These are phyloP conservation scores for Macrosoma leucophasiata DNA, from an alignment of 2,888 invertebrate genomes.

Conservation along the genomic window DNA sequence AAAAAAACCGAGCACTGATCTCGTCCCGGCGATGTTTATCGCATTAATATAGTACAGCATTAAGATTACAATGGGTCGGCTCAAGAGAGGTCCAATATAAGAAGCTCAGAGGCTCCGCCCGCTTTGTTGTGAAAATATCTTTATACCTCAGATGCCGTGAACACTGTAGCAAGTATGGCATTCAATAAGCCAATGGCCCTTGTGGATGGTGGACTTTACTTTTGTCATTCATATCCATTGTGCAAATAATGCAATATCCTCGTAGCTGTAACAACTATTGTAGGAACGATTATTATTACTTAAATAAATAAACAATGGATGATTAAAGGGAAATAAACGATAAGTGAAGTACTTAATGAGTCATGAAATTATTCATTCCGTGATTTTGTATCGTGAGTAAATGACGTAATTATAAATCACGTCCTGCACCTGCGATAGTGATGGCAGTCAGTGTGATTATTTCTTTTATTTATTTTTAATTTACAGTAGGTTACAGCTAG, in stretches of 20 bases:
- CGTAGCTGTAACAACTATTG: slow-evolving; percentile 25
- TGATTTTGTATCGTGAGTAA: too few relatives aligned
- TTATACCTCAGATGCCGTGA: slow-evolving; percentile 64
- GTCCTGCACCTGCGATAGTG: too few relatives aligned
- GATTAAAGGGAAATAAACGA: too few relatives aligned
- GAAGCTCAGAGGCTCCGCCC: slow-evolving; percentile 59
- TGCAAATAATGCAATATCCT: slow-evolving; percentile 56
- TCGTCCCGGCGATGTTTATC: slow-evolving; percentile 68
- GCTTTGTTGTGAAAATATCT: slow-evolving; percentile 75
- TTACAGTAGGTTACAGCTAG: too few relatives aligned
- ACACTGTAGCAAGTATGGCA: slow-evolving; percentile 58
- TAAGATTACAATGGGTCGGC: slow-evolving; percentile 72
- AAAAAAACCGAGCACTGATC: slow-evolving; percentile 49
- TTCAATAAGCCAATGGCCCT: slow-evolving; percentile 67
- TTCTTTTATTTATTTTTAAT: too few relatives aligned
- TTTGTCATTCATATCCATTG: slow-evolving; percentile 56
- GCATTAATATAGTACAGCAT: slow-evolving; percentile 74
- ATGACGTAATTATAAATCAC: too few relatives aligned
- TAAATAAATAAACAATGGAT: slow-evolving; percentile 17
- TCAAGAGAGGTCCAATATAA: slow-evolving; percentile 72
- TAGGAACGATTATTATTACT: slow-evolving; percentile 4
- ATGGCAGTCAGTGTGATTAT: too few relatives aligned
- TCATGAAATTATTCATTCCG: too few relatives aligned
- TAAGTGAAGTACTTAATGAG: too few relatives aligned
- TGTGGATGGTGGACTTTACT: slow-evolving; percentile 52